phyloP scores from a whole-genome alignment of 1,140 invertebrate species.

The Drosophila ambigua region DNA sequence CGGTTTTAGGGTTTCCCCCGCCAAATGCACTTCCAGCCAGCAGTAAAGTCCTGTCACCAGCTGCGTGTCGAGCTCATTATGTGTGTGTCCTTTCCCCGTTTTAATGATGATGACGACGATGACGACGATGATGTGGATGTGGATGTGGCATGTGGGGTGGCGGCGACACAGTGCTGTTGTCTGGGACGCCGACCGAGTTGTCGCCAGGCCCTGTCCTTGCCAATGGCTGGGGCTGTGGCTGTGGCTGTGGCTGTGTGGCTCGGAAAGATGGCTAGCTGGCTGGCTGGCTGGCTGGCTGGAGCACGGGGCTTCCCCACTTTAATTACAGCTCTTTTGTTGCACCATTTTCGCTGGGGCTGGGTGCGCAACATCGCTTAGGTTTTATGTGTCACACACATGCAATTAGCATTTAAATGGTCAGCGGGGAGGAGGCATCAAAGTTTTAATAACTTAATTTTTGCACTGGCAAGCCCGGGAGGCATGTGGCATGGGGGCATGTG shows the following conservation, averaged over 20 bases:
- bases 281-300: background rate
- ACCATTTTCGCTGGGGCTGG: slow-evolving; percentile 27
- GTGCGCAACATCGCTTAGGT: slow-evolving; percentile 13
- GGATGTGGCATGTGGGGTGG: slow-evolving; percentile 11
- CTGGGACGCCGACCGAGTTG: slow-evolving; percentile 53
- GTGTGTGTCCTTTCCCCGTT: no score
- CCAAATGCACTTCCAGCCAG: no score
- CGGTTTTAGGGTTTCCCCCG: no score
- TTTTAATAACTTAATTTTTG: slow-evolving; percentile 65
- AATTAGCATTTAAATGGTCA: slow-evolving; percentile 69
- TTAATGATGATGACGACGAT: background rate
- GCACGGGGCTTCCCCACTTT: slow-evolving; percentile 27
- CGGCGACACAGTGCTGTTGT: slow-evolving; percentile 42
- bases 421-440: slow-evolving; percentile 31
- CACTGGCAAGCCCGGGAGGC: background rate
- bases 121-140: background rate
- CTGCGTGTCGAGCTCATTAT: no score
- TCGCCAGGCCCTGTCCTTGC: slow-evolving; percentile 39
- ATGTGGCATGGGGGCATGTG: no score
- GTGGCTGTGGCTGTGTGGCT: background rate
- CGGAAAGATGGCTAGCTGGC: no score
- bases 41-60: no score
- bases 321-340: slow-evolving; percentile 54
- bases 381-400: slow-evolving; percentile 30
- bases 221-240: background rate